phyloP scores from a whole-genome alignment of 2,113 vertebrate species.

The Eulemur rufifrons region DNA sequence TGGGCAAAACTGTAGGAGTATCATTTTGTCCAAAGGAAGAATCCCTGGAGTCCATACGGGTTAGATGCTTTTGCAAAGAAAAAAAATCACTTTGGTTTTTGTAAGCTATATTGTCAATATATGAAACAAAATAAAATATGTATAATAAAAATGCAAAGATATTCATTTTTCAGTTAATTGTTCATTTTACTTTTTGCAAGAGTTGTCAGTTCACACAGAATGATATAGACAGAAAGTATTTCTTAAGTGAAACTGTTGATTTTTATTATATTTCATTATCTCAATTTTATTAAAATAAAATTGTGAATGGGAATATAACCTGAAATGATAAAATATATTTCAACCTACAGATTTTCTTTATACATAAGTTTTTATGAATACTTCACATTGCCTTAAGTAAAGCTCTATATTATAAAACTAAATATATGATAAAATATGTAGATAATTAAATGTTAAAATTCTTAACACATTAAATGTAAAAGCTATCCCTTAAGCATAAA shows the following conservation, averaged over 20 bases:
- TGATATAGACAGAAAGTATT: not conserved
- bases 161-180: conserved; percentile 41
- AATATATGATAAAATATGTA: not conserved
- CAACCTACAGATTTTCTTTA: not conserved
- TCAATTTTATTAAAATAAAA: conserved; percentile 36
- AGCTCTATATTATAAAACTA: conserved; percentile 39
- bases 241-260: conserved; percentile 9
- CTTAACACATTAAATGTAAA: not conserved
- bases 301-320: not conserved
- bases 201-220: not conserved
- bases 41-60: conserved; percentile 80
- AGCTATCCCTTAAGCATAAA: conserved; percentile 6
- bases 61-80: conserved; percentile 77
- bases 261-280: conserved; percentile 26
- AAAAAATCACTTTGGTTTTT: conserved; percentile 36
- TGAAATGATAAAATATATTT: conserved; percentile 37
- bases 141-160: conserved; percentile 29
- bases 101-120: not conserved
- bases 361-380: not conserved
- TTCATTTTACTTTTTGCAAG: conserved; percentile 11
- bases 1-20: conserved; percentile 58
- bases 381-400: not conserved
- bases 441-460: not conserved
- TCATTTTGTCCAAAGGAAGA: conserved; percentile 79
- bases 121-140: not conserved